Percentiles rank a stretch among this genome's conserved stretches.
These are phyloP conservation scores for Andrena marginata DNA, from an alignment of 2,888 invertebrate genomes.

Conservation along the genomic window DNA sequence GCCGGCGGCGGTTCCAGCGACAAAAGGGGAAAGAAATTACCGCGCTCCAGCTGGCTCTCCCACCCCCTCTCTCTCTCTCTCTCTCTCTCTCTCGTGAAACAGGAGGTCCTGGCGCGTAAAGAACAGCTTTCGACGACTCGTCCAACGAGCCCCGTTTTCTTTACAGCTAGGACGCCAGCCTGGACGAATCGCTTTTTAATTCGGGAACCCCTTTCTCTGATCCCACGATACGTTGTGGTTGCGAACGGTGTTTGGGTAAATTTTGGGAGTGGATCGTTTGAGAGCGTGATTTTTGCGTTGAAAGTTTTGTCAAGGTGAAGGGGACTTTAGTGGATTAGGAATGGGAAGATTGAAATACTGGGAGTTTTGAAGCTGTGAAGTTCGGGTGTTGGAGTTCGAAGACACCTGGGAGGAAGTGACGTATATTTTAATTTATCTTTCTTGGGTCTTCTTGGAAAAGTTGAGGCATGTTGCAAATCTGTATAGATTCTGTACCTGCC, in stretches of 20 bases:
- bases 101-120: neutral
- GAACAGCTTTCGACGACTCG: constrained; percentile 1
- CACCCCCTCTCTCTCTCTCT: neutral
- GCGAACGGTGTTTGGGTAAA: neutral
- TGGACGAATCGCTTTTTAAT: neutral
- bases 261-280: neutral
- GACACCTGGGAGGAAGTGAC: no score
- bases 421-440: no score
- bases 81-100: neutral
- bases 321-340: no score
- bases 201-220: neutral
- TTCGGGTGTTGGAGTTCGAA: no score
- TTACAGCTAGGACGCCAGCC: neutral
- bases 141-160: neutral
- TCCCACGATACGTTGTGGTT: no score
- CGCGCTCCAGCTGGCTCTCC: neutral
- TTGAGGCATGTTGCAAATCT: no score
- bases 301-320: no score
- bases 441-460: no score
- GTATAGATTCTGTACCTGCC: no score
- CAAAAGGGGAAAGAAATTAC: constrained; percentile 12
- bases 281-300: no score
- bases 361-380: no score
- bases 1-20: neutral
- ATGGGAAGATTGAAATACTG: no score